These are phyloP conservation scores for Petromus typicus DNA, from an alignment of 2,113 vertebrate species.

Conservation along the genomic window DNA sequence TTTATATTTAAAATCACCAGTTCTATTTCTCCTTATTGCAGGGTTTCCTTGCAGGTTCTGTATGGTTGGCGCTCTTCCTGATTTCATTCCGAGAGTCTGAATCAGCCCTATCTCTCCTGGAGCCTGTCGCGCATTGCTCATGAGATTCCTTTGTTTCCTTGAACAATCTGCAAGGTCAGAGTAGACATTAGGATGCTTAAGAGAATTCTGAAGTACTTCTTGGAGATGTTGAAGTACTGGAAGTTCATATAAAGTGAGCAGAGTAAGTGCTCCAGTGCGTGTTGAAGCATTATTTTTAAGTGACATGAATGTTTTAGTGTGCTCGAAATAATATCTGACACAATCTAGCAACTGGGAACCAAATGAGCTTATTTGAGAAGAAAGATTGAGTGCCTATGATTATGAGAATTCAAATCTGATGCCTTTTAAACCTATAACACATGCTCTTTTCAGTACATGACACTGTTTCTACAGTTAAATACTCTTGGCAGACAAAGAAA, in stretches of 20 bases:
- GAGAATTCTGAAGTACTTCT: background rate
- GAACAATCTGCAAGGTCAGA: background rate
- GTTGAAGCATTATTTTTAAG: constrained; percentile 43
- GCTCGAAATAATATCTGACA: background rate
- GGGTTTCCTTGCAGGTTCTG: background rate
- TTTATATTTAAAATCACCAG: background rate
- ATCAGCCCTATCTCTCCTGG: background rate
- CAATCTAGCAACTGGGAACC: background rate
- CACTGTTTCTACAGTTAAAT: constrained; percentile 27
- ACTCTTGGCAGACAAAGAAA: constrained; percentile 3
- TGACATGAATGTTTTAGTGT: background rate
- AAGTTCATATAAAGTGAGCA: background rate
- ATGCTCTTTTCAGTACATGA: background rate
- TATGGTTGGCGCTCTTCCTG: background rate
- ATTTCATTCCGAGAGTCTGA: background rate
- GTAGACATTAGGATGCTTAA: background rate
- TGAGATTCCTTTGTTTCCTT: constrained; percentile 35
- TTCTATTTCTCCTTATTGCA: background rate
- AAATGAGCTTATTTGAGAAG: background rate
- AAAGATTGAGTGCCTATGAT: background rate
- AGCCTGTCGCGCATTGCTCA: background rate
- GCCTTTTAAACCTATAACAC: constrained; percentile 17
- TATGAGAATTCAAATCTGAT: constrained; percentile 16
- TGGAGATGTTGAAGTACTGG: background rate
- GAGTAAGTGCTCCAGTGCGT: background rate